phyloP scores from a whole-genome alignment of 1,140 invertebrate genomes.

The Diorhabda sublineata region DNA sequence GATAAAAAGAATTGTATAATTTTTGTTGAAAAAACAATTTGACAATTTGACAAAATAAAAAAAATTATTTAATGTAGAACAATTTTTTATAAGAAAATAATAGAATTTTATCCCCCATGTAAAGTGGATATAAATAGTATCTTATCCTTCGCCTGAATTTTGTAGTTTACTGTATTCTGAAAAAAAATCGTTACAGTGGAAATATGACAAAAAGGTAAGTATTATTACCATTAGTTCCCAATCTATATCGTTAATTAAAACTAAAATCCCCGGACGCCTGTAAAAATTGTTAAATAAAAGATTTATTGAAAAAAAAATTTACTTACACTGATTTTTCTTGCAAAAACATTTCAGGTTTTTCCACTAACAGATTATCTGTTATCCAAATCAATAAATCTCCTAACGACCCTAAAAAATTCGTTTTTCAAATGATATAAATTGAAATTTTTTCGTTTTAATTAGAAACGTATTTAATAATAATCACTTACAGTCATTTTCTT shows the following conservation, averaged over 20 bases:
- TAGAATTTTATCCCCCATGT: conserved; percentile 31
- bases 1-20: too few species aligned
- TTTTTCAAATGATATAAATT: too few species aligned
- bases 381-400: conserved; percentile 74
- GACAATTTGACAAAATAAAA: too few species aligned
- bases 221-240: conserved; percentile 80
- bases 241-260: conserved; percentile 87
- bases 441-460: too few species aligned
- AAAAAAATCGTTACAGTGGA: conserved; percentile 43
- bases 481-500: conserved; percentile 43
- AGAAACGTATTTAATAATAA: too few species aligned
- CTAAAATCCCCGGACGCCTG: conserved; percentile 86
- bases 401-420: conserved; percentile 64
- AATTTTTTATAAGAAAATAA: too few species aligned
- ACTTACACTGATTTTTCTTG: conserved; percentile 77
- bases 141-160: conserved; percentile 33
- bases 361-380: conserved; percentile 76
- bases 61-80: too few species aligned
- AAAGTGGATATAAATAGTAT: conserved; percentile 37
- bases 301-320: background rate
- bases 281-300: conserved; percentile 33
- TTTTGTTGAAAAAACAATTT: too few species aligned
- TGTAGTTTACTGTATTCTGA: conserved; percentile 36
- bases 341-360: conserved; percentile 85
- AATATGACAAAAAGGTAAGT: background rate